Evolutionary conservation across 1,140 invertebrate species (phyloP).

Genomic region (Wasmannia auropunctata): DNA sequence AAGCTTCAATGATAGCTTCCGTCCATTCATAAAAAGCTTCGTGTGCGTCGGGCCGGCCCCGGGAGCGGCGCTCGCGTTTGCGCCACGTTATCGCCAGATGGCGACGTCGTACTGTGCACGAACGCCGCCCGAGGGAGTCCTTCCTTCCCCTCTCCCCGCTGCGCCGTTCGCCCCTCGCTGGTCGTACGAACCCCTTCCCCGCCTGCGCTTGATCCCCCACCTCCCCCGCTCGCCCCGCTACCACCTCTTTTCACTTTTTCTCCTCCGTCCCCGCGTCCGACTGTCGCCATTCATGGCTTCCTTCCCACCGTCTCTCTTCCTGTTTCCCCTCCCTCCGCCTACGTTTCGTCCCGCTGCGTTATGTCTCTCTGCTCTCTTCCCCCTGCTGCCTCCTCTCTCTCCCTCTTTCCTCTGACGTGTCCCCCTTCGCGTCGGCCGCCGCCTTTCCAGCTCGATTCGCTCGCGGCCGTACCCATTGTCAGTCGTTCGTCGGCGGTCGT

Average conservation of each 20-base stretch:
- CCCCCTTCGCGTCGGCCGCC: conserved; percentile 58
- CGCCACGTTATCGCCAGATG: conserved; percentile 84
- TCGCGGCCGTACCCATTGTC: conserved; percentile 67
- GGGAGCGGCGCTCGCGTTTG: conserved; percentile 64
- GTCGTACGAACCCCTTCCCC: not conserved
- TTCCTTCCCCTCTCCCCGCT: not conserved
- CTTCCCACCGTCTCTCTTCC: conserved; percentile 75
- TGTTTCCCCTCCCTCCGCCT: conserved; percentile 71
- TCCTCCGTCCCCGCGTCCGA: conserved; percentile 52
- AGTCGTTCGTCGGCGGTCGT: conserved; percentile 73
- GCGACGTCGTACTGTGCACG: conserved; percentile 77
- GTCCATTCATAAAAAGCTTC: conserved; percentile 91
- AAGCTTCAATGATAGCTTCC: conserved; percentile 90
- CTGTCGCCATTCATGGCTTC: conserved; percentile 76
- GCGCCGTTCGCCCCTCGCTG: too few species aligned
- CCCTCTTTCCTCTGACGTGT: conserved; percentile 32
- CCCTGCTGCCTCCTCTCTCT: conserved; percentile 30
- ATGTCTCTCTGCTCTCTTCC: conserved; percentile 36
- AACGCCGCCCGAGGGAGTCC: conserved; percentile 36
- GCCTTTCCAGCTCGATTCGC: conserved; percentile 42
- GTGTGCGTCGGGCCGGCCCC: conserved; percentile 59
- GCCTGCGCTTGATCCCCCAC: conserved; percentile 5
- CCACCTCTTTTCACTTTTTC: conserved; percentile 48
- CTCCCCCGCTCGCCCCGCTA: conserved; percentile 12
- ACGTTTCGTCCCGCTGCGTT: conserved; percentile 62